These are phyloP conservation scores for Cosmorhoe ocellata DNA, from an alignment of 2,888 invertebrate species.

Conservation along the genomic window DNA sequence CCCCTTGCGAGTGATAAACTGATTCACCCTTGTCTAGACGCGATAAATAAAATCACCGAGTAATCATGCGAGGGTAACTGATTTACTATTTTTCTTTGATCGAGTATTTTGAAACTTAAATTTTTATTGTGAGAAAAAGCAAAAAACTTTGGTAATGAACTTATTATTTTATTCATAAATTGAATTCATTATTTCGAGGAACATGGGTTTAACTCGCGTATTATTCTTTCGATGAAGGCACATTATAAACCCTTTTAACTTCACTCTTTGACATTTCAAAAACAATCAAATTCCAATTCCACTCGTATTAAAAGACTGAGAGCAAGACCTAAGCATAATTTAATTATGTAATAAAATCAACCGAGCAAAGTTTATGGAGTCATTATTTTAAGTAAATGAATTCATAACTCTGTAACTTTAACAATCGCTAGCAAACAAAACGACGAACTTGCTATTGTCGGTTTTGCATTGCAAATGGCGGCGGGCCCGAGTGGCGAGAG, in stretches of 20 bases:
- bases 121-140: neutral
- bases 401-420: constrained; percentile 30
- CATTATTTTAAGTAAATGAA: constrained; percentile 18
- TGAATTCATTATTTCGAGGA: too few relatives aligned
- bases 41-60: constrained; percentile 40
- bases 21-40: constrained; percentile 42
- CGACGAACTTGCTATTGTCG: constrained; percentile 26
- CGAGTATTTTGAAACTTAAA: neutral
- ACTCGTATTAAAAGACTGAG: too few relatives aligned
- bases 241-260: too few relatives aligned
- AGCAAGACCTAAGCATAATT: too few relatives aligned
- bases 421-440: constrained; percentile 35
- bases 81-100: constrained; percentile 6
- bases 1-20: constrained; percentile 34
- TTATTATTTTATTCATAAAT: too few relatives aligned
- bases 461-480: constrained; percentile 32
- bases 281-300: too few relatives aligned
- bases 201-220: too few relatives aligned
- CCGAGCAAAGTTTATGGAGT: constrained; percentile 25
- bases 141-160: too few relatives aligned
- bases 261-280: too few relatives aligned
- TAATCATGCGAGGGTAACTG: constrained; percentile 23
- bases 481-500: constrained; percentile 22
- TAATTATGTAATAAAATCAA: too few relatives aligned
- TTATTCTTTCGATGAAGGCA: too few relatives aligned